A percentile compares a stretch with the other conserved stretches of the same genome.
These are phyloP conservation scores for Donacobius atricapilla DNA, from an alignment of 2,113 vertebrate genomes.

Conservation along the genomic window DNA sequence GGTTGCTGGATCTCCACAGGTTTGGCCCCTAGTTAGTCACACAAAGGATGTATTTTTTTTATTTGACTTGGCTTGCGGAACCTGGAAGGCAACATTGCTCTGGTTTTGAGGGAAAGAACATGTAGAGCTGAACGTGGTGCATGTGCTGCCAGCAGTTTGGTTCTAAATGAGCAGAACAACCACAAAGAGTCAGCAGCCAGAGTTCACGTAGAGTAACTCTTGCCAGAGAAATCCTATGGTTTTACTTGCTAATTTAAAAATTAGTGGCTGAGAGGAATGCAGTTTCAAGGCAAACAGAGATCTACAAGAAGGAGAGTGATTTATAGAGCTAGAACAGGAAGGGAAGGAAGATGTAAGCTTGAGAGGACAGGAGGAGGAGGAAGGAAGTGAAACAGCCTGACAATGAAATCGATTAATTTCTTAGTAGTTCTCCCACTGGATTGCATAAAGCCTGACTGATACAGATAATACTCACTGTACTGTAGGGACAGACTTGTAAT, in stretches of 20 bases:
- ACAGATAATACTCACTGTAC: neutral
- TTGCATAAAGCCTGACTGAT: neutral
- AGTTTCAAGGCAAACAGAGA: neutral
- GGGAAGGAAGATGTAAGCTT: neutral
- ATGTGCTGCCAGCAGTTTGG: neutral
- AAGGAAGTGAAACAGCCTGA: neutral
- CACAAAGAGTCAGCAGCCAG: neutral
- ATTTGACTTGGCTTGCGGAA: neutral
- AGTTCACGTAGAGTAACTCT: neutral
- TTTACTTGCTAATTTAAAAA: neutral
- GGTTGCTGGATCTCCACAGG: neutral
- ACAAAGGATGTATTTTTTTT: neutral
- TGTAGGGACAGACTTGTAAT: neutral
- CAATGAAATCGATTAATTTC: neutral
- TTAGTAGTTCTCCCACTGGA: neutral
- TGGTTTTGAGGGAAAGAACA: neutral
- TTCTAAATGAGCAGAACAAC: neutral
- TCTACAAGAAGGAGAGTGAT: neutral
- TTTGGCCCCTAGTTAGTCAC: neutral
- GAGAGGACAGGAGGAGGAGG: neutral
- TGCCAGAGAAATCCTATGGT: neutral
- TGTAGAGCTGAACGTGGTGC: accelerated
- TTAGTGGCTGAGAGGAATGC: neutral
- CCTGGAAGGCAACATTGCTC: neutral
- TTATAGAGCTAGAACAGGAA: neutral